These are phyloP conservation scores for Bufo gargarizans DNA, from an alignment of 2,113 vertebrate species.

Conservation along the genomic window DNA sequence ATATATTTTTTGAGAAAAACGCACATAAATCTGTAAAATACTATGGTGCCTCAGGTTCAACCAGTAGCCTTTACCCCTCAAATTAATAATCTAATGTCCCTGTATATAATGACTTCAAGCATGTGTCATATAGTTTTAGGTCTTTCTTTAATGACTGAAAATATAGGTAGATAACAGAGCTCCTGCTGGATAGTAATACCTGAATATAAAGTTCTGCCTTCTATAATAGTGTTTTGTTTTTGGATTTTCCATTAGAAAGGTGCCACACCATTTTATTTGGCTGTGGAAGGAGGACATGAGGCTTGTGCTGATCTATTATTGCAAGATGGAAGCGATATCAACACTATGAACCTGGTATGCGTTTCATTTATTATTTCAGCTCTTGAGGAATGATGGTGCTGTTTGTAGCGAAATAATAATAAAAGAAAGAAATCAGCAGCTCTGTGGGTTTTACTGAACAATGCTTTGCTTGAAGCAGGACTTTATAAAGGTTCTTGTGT, in stretches of 20 bases:
- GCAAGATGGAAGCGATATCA: conserved; percentile 81
- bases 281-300: conserved; percentile 76
- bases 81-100: too few relatives aligned
- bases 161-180: too few relatives aligned
- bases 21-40: too few relatives aligned
- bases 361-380: not conserved
- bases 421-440: not conserved
- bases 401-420: not conserved
- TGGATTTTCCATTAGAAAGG: conserved; percentile 71
- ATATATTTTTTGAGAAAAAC: too few relatives aligned
- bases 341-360: conserved; percentile 77
- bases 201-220: not conserved
- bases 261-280: conserved; percentile 84
- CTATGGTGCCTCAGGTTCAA: too few relatives aligned
- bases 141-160: too few relatives aligned
- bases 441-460: too few relatives aligned
- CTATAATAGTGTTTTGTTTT: not conserved
- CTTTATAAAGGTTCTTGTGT: too few relatives aligned
- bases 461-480: too few relatives aligned
- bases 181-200: not conserved
- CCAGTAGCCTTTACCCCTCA: too few relatives aligned
- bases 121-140: too few relatives aligned
- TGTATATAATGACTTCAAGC: too few relatives aligned
- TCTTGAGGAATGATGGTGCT: not conserved
- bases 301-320: conserved; percentile 80